These are phyloP conservation scores for Ornithoptera alexandrae DNA, from an alignment of 2,888 invertebrate species.

Conservation along the genomic window DNA sequence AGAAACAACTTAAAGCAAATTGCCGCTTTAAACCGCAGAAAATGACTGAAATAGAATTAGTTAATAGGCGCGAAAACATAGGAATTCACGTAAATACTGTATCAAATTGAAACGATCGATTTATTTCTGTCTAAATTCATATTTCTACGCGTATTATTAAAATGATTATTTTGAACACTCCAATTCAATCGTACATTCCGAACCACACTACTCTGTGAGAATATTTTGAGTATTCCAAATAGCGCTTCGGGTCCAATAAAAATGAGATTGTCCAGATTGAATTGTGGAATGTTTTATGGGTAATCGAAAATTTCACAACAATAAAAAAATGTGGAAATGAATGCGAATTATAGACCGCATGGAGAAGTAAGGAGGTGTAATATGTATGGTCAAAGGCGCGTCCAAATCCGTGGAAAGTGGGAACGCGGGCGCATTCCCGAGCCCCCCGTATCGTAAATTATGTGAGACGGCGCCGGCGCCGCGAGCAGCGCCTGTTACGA, in stretches of 20 bases:
- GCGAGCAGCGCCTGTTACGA: constrained; percentile 77
- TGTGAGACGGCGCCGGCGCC: constrained; percentile 72
- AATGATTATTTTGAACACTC: constrained; percentile 26
- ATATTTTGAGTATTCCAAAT: background rate
- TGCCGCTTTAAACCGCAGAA: constrained; percentile 3
- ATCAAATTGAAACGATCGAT: constrained; percentile 20
- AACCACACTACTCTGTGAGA: constrained; percentile 5
- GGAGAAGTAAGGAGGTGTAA: constrained; percentile 50
- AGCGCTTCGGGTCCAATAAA: background rate
- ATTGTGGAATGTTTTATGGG: background rate
- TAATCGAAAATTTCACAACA: background rate
- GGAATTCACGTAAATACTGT: constrained; percentile 21
- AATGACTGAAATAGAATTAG: constrained; percentile 17
- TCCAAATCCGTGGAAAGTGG: constrained; percentile 55
- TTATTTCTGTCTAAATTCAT: constrained; percentile 16
- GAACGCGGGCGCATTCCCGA: constrained; percentile 71
- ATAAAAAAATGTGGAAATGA: constrained; percentile 42
- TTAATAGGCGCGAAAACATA: constrained; percentile 20
- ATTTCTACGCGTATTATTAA: constrained; percentile 14
- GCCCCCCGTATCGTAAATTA: constrained; percentile 73
- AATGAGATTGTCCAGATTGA: background rate
- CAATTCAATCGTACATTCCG: constrained; percentile 15
- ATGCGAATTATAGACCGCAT: constrained; percentile 44
- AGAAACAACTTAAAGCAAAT: constrained; percentile 12
- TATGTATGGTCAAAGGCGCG: constrained; percentile 59